Percentiles rank a stretch among this genome's conserved stretches.
phyloP scores from a whole-genome alignment of 2,888 invertebrate genomes.

The Acronicta psi region DNA sequence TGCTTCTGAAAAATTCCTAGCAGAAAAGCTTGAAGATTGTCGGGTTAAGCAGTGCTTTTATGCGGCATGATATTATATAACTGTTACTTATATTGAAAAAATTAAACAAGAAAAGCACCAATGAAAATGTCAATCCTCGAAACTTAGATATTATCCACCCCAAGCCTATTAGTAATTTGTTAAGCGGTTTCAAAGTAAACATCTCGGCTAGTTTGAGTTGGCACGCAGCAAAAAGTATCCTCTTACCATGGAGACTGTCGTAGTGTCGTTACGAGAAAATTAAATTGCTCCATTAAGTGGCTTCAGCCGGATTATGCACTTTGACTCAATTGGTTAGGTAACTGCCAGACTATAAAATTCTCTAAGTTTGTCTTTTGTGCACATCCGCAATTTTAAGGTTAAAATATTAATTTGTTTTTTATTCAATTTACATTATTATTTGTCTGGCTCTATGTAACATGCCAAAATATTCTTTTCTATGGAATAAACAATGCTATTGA shows the following conservation, averaged over 20 bases:
- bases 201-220: conserved; percentile 48
- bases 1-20: no score
- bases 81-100: no score
- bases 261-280: conserved; percentile 76
- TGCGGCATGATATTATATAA: no score
- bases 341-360: conserved; percentile 52
- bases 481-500: conserved; percentile 19
- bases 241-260: conserved; percentile 65
- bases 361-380: conserved; percentile 47
- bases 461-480: no score
- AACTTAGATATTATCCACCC: conserved; percentile 3
- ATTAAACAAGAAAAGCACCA: no score
- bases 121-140: no score
- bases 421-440: no score
- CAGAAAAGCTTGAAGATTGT: no score
- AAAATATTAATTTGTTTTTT: not conserved
- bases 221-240: conserved; percentile 62
- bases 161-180: conserved; percentile 45
- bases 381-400: conserved; percentile 32
- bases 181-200: conserved; percentile 42
- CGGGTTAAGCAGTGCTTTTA: no score
- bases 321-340: conserved; percentile 63
- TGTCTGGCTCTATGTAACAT: no score
- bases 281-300: conserved; percentile 81
- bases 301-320: conserved; percentile 65